A percentile compares a stretch with the other conserved stretches of the same genome.
These are phyloP conservation scores for Pandemis cinnamomeana DNA, from an alignment of 2,888 invertebrate species.

Conservation along the genomic window DNA sequence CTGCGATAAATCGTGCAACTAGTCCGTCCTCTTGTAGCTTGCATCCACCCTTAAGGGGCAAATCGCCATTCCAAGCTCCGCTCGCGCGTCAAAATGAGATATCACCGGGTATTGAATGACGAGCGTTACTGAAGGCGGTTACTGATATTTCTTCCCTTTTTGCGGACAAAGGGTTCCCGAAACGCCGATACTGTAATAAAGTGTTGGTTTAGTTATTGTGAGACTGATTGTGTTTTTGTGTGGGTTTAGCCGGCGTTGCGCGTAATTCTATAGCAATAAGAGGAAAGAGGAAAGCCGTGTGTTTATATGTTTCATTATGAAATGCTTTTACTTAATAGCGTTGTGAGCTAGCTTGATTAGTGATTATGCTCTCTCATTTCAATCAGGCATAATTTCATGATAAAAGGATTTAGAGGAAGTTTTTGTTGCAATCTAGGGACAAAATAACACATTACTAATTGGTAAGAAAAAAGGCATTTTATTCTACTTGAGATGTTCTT, in stretches of 20 bases:
- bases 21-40: constrained; percentile 51
- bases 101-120: constrained; percentile 82
- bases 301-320: background rate
- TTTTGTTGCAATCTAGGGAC: too few relatives aligned
- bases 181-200: constrained; percentile 41
- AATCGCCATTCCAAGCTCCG: constrained; percentile 68
- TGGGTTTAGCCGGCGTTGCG: constrained; percentile 3
- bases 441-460: too few relatives aligned
- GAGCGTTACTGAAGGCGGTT: constrained; percentile 64
- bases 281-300: constrained; percentile 15
- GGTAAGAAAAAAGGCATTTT: too few relatives aligned
- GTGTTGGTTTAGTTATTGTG: constrained; percentile 41
- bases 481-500: too few relatives aligned
- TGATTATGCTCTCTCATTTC: background rate
- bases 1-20: background rate
- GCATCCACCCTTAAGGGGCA: constrained; percentile 54
- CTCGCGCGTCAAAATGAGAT: constrained; percentile 80
- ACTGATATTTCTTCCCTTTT: constrained; percentile 56
- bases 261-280: constrained; percentile 7
- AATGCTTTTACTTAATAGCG: background rate
- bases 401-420: too few relatives aligned
- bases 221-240: constrained; percentile 40
- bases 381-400: too few relatives aligned
- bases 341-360: background rate
- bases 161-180: constrained; percentile 55